These are phyloP conservation scores for Drosophila repleta DNA, from an alignment of 1,140 invertebrate species.

Conservation along the genomic window DNA sequence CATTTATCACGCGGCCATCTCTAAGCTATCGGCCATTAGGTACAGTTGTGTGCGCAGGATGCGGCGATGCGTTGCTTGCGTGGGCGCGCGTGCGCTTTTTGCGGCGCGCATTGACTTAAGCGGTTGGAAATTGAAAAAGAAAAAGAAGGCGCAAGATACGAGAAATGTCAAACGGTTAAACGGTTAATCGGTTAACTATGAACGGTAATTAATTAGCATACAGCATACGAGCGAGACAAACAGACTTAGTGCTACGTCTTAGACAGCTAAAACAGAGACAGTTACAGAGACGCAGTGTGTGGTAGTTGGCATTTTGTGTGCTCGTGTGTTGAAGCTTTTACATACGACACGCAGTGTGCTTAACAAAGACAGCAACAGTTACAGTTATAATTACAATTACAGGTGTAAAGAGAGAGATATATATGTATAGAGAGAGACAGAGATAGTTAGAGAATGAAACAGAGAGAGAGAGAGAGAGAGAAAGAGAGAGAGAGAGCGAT, in stretches of 20 bases:
- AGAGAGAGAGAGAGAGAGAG: constrained; percentile 26
- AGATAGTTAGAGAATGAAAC: constrained; percentile 40
- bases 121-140: constrained; percentile 64
- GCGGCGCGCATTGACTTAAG: constrained; percentile 68
- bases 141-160: constrained; percentile 58
- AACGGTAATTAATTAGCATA: constrained; percentile 58
- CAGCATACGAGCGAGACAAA: constrained; percentile 54
- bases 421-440: constrained; percentile 28
- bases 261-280: constrained; percentile 18
- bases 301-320: constrained; percentile 23
- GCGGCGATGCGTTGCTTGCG: constrained; percentile 53
- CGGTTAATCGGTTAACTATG: constrained; percentile 19
- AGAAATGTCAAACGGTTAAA: constrained; percentile 43
- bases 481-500: constrained; percentile 15
- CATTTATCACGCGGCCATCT: constrained; percentile 8
- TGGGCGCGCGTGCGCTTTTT: constrained; percentile 33
- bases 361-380: constrained; percentile 43
- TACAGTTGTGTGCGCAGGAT: constrained; percentile 46
- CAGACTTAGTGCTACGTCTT: constrained; percentile 39
- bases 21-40: constrained; percentile 45
- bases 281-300: constrained; percentile 51
- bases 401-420: constrained; percentile 21
- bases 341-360: constrained; percentile 41
- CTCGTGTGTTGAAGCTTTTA: constrained; percentile 46
- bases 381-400: constrained; percentile 41